Evolutionary conservation across 1,140 invertebrate species (phyloP).

Genomic region (Hylaeus volcanicus): DNA sequence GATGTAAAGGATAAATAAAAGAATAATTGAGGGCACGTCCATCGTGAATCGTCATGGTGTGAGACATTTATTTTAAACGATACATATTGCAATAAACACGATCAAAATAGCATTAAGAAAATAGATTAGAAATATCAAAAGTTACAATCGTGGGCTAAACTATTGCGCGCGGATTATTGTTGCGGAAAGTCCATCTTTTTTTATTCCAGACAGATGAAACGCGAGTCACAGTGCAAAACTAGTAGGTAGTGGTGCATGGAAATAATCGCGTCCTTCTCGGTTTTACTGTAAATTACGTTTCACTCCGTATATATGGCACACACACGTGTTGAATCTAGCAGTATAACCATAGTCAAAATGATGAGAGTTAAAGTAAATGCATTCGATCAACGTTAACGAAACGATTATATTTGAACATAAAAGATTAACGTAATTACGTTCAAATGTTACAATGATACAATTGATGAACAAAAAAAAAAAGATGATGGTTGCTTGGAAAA

Average conservation of each 20-base stretch:
- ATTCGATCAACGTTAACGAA: conserved; percentile 11
- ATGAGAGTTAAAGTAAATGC: conserved; percentile 34
- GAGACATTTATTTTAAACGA: neutral
- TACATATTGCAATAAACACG: neutral
- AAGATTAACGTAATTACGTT: neutral
- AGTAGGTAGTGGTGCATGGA: neutral
- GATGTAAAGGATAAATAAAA: neutral
- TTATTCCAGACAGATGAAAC: neutral
- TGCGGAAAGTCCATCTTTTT: conserved; percentile 15
- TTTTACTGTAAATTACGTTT: neutral
- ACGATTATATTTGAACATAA: conserved; percentile 28
- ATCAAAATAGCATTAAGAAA: neutral
- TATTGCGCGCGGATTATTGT: neutral
- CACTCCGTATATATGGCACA: conserved; percentile 1
- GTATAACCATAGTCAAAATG: neutral
- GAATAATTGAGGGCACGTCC: neutral
- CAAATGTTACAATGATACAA: conserved; percentile 8
- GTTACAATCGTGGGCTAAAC: neutral
- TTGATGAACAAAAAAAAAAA: neutral
- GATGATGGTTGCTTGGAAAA: neutral
- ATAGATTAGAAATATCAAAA: neutral
- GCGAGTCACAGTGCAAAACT: neutral
- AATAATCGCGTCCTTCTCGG: neutral
- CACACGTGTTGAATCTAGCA: neutral
- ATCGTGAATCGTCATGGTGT: neutral